phyloP scores from a whole-genome alignment of 2,888 invertebrate species.

The Onthophagus sagittarius region DNA sequence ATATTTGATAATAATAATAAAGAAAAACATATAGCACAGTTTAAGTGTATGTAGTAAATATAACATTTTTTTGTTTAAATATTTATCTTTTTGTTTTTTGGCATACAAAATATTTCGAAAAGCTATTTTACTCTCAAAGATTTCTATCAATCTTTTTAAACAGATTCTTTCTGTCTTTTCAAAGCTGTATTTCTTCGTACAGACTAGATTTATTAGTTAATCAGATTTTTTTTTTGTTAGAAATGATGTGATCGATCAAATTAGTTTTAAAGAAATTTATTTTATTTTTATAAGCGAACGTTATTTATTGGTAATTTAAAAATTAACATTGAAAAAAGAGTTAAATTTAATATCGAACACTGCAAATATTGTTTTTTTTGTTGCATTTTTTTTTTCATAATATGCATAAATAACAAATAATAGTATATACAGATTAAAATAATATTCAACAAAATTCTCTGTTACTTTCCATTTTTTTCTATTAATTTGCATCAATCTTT shows the following conservation, averaged over 20 bases:
- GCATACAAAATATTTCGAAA: slow-evolving; percentile 43
- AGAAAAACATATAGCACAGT: slow-evolving; percentile 39
- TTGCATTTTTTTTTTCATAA: not conserved
- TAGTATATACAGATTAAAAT: not conserved
- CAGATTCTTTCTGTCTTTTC: not conserved
- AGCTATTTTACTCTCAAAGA: slow-evolving; percentile 30
- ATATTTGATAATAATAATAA: slow-evolving; percentile 22
- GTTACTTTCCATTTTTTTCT: not conserved
- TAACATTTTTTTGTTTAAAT: not conserved
- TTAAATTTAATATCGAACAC: not conserved
- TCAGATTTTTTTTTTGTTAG: not conserved
- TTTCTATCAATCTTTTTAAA: slow-evolving; percentile 12
- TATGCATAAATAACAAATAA: not conserved
- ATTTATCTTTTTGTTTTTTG: slow-evolving; percentile 38
- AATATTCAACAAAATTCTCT: not conserved
- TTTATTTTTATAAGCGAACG: not conserved
- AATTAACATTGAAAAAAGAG: not conserved
- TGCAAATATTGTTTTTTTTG: not conserved
- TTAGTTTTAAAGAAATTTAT: not conserved
- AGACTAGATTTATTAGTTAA: not conserved
- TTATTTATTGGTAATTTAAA: not conserved
- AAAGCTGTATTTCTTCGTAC: not conserved
- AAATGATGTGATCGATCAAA: not conserved
- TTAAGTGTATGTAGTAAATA: slow-evolving; percentile 15
- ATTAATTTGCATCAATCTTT: not conserved